Conservation (phyloP, 2,888 invertebrate genomes). For the Tipula helvola region DNA sequence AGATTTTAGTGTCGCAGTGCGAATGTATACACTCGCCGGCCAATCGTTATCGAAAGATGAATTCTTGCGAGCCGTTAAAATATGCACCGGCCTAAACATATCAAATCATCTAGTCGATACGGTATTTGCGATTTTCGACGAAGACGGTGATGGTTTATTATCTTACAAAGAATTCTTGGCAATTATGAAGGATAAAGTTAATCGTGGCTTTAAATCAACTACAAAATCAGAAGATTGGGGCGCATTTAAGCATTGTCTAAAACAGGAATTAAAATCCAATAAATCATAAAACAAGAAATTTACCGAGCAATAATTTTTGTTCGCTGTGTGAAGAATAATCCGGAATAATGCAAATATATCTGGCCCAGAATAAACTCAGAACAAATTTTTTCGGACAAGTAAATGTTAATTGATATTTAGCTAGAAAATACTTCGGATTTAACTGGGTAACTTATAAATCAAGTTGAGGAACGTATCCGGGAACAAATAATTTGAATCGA, state of each 20-base stretch:
- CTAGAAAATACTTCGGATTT: no score
- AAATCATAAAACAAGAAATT: no score
- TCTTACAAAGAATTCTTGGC: conserved; percentile 97
- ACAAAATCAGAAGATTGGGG: conserved; percentile 87
- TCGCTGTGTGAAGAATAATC: no score
- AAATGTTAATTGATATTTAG: no score
- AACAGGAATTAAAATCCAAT: conserved; percentile 63
- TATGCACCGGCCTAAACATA: conserved; percentile 82
- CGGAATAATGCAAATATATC: no score
- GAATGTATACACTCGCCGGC: conserved; percentile 94
- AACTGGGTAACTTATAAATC: no score
- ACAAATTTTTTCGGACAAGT: no score
- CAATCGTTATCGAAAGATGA: conserved; percentile 94
- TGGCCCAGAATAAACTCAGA: no score
- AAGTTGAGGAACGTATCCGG: no score
- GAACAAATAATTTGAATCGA: no score
- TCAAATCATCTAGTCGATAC: conserved; percentile 82
- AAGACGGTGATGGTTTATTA: conserved; percentile 89
- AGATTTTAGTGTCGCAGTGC: conserved; percentile 95
- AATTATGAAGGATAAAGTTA: conserved; percentile 95
- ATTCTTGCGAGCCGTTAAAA: conserved; percentile 88
- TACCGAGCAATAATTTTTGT: no score
- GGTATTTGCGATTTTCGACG: conserved; percentile 95
- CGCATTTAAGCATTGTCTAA: conserved; percentile 79
- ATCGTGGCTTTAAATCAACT: conserved; percentile 88